phyloP scores from a whole-genome alignment of 1,140 invertebrate species.

The Trachymyrmex cornetzi region DNA sequence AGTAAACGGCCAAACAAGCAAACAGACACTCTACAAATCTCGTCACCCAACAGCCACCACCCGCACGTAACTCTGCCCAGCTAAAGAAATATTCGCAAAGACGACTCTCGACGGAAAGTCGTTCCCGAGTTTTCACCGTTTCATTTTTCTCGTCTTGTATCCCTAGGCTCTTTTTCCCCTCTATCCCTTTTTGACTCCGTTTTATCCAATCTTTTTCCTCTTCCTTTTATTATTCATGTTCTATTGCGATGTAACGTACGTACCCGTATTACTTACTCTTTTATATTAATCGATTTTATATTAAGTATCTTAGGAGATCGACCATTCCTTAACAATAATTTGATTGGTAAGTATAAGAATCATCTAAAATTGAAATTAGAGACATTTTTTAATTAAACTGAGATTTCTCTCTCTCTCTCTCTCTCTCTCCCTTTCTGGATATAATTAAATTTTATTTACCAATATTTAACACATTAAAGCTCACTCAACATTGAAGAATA shows the following conservation, averaged over 20 bases:
- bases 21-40: constrained; percentile 67
- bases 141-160: constrained; percentile 60
- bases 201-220: neutral
- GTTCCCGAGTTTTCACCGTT: constrained; percentile 41
- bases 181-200: neutral
- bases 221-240: constrained; percentile 11
- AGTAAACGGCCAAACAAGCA: constrained; percentile 67
- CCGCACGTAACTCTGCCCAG: constrained; percentile 51
- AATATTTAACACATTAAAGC: neutral
- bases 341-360: neutral
- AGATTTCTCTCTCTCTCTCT: neutral
- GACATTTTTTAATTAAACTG: neutral
- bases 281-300: neutral
- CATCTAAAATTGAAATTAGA: neutral
- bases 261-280: neutral
- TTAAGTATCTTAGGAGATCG: neutral
- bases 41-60: constrained; percentile 55
- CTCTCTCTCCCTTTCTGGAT: neutral
- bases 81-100: constrained; percentile 66
- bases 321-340: neutral
- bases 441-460: constrained; percentile 22
- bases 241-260: neutral
- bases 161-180: constrained; percentile 1
- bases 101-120: constrained; percentile 55
- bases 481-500: neutral